Conservation (phyloP, 2,888 invertebrate genomes). For the Drosophila seclusa region DNA sequence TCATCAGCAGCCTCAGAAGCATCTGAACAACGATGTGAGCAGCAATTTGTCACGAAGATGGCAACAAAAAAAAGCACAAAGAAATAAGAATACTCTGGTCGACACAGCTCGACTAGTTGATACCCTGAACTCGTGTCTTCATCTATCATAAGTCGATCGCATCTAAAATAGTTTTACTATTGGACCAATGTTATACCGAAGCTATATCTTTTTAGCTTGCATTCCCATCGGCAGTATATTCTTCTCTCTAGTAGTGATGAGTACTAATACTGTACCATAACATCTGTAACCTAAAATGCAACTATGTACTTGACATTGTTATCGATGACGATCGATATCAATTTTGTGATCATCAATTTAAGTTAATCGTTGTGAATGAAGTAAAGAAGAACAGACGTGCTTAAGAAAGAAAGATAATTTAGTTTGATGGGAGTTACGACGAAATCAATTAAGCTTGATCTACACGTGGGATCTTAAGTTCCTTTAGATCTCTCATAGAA, state of each 20-base stretch:
- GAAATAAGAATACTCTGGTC: background rate
- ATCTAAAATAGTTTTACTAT: background rate
- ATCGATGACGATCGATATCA: too few species aligned
- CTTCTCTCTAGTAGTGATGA: background rate
- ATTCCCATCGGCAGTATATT: background rate
- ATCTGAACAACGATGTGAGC: slow-evolving; percentile 43
- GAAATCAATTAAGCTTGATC: background rate
- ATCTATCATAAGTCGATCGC: background rate
- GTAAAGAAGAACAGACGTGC: too few species aligned
- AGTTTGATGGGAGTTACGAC: background rate
- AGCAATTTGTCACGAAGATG: slow-evolving; percentile 61
- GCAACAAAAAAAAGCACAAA: slow-evolving; percentile 15
- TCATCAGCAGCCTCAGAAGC: slow-evolving; percentile 33
- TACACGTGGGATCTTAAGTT: background rate
- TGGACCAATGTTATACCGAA: background rate
- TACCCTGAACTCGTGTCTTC: background rate
- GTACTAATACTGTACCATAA: too few species aligned
- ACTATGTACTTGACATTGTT: too few species aligned
- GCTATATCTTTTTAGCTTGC: background rate
- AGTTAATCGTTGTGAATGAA: too few species aligned
- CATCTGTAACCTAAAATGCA: too few species aligned
- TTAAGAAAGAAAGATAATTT: too few species aligned
- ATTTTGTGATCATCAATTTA: too few species aligned
- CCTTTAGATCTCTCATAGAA: background rate
- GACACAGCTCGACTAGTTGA: background rate